A percentile compares a stretch with the other conserved stretches of the same genome.
These are phyloP conservation scores for Eubasilissa splendida DNA, from an alignment of 2,888 invertebrate genomes.

Conservation along the genomic window DNA sequence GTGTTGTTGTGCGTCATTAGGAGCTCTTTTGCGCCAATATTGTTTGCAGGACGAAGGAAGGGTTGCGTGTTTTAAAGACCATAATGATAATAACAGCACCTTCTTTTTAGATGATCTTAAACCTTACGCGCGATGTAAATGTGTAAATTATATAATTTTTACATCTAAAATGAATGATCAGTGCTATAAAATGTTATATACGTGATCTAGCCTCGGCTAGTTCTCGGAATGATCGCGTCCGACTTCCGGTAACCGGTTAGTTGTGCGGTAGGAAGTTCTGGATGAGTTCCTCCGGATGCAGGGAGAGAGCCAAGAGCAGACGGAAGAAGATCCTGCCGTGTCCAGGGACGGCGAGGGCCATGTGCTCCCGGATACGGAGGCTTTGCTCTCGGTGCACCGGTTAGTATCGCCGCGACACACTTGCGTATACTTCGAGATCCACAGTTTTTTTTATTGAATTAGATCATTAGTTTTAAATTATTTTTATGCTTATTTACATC, in stretches of 20 bases:
- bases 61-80: no score
- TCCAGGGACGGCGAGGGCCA: constrained; percentile 60
- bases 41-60: no score
- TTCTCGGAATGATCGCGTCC: constrained; percentile 1
- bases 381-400: constrained; percentile 63
- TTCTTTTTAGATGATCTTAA: no score
- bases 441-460: no score
- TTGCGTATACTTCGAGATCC: not conserved
- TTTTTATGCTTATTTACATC: no score
- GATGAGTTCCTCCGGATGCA: constrained; percentile 36
- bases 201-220: not conserved
- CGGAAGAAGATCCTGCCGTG: constrained; percentile 60
- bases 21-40: no score
- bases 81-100: no score
- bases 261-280: constrained; percentile 41
- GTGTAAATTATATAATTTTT: no score
- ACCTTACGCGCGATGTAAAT: no score
- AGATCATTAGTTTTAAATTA: no score
- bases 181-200: not conserved
- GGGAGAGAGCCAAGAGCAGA: constrained; percentile 55
- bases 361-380: constrained; percentile 63
- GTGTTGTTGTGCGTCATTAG: no score
- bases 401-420: constrained; percentile 58
- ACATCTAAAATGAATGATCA: not conserved
- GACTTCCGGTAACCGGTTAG: constrained; percentile 45